phyloP scores from a whole-genome alignment of 2,797 vertebrate genomes.

The Paedocypris micromegethes region DNA sequence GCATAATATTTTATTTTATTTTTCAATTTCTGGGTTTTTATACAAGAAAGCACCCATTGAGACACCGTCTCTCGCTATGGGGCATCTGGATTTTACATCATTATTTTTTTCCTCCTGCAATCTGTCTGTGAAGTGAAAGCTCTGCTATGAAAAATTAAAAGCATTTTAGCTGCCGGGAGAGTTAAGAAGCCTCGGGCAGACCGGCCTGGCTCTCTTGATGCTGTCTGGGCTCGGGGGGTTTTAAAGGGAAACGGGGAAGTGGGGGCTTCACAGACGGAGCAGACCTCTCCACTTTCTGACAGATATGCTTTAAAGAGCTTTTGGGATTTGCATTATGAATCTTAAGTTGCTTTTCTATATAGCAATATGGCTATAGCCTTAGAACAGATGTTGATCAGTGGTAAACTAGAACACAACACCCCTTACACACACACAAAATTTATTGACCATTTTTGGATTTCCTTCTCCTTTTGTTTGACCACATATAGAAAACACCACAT shows the following conservation, averaged over 20 bases:
- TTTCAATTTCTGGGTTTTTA: conserved; percentile 1
- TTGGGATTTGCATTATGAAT: conserved; percentile 36
- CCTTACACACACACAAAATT: not conserved
- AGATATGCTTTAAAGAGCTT: conserved; percentile 54
- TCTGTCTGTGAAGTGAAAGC: conserved; percentile 36
- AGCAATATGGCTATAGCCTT: not conserved
- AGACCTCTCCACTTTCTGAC: conserved; percentile 45
- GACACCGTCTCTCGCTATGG: conserved; percentile 31
- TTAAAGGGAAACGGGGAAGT: not conserved
- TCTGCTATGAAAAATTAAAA: conserved; percentile 41
- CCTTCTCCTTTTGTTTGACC: conserved; percentile 40
- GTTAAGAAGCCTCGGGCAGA: conserved; percentile 17
- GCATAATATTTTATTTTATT: not conserved
- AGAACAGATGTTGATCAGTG: conserved; percentile 22
- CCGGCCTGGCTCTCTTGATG: not conserved
- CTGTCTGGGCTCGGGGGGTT: conserved; percentile 10
- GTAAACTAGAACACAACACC: conserved; percentile 5
- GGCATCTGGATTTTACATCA: conserved; percentile 39
- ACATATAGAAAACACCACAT: conserved; percentile 16
- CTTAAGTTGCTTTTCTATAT: conserved; percentile 22
- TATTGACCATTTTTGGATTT: conserved; percentile 35
- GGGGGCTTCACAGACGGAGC: conserved; percentile 10
- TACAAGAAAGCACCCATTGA: conserved; percentile 19
- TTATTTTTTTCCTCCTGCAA: conserved; percentile 17
- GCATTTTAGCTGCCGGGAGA: conserved; percentile 32